phyloP scores from a whole-genome alignment of 2,113 vertebrate genomes.

The Formicarius rufipectus region DNA sequence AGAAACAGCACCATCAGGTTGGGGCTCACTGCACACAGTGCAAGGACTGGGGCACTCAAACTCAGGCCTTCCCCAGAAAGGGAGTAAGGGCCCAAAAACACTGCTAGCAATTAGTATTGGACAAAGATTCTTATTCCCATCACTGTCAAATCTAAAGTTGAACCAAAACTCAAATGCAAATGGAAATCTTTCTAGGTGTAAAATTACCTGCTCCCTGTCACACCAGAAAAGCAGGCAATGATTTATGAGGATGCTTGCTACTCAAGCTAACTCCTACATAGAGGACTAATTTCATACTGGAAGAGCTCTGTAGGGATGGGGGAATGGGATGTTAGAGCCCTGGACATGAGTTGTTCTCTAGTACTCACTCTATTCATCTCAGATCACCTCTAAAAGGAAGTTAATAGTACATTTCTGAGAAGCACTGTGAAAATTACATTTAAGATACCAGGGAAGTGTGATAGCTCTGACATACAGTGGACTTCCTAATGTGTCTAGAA shows the following conservation, averaged over 20 bases:
- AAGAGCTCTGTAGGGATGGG: neutral
- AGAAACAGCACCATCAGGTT: neutral
- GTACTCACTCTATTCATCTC: neutral
- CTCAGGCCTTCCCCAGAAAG: neutral
- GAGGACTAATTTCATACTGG: neutral
- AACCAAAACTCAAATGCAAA: neutral
- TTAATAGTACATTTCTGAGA: neutral
- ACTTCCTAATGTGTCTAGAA: neutral
- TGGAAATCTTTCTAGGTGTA: neutral
- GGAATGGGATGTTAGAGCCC: neutral
- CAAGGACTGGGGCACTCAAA: neutral
- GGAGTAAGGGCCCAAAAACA: neutral
- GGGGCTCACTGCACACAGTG: neutral
- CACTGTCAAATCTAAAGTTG: neutral
- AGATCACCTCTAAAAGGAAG: neutral
- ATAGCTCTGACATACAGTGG: neutral
- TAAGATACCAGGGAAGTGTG: neutral
- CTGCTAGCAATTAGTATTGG: neutral
- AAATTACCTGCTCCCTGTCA: neutral
- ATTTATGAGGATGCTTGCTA: neutral
- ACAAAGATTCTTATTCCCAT: neutral
- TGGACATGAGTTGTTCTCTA: neutral
- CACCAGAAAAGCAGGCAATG: neutral
- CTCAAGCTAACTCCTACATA: neutral
- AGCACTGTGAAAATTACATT: neutral